Base-by-base conservation (phyloP, 2,797 vertebrate species). In the Eremophila alpestris region DNA sequence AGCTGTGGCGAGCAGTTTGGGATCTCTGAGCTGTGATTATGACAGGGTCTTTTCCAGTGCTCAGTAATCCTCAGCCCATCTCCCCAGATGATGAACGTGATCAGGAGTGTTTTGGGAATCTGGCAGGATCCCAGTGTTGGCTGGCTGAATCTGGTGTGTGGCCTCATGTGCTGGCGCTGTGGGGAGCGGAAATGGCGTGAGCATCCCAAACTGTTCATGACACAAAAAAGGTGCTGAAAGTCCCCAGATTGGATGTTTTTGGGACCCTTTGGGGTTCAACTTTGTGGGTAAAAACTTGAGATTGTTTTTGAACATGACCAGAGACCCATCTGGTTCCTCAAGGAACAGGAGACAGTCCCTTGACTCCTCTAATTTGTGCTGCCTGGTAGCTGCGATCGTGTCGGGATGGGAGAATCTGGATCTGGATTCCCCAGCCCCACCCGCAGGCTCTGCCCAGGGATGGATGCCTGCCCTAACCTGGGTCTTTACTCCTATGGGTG, bases 281-380 rank as follows among this genome's bases (percentile, higher is more conserved):
- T 84, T 76, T 24, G 16, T 2, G 24, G 55, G 8, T 51, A 9
- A 54, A 93, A 78, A 34, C 43, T 76, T 89, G 4, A 20, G 5
- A 27, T 71, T 55, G 32, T 21, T 84, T 84, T 71, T 69, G 45
- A 73, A 24, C 32, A 3, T 2, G 3, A 9, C 8, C 56, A 26
- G 29, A 22, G 30, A 34, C 10, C 21, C 51, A 0, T 26, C n/a
- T 0, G 0, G 12, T 75, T 93, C 54, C 43, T 71, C 0, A 0
- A 64, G 36, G 75, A 78, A 6, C 7, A 46, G 3, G 16, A 85
- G 45, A 3, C 36, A 22, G 36, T 67, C 63, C 14, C 24, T 6
- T 9, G 54, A 11, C 78, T 78, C 1, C 5, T 58, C 11, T 62
- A 3, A 16, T 65, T 48, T 83, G 49, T 76, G 56, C 56, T 0